These are phyloP conservation scores for Phrixothrix hirtus DNA, from an alignment of 2,888 invertebrate genomes.

Conservation along the genomic window DNA sequence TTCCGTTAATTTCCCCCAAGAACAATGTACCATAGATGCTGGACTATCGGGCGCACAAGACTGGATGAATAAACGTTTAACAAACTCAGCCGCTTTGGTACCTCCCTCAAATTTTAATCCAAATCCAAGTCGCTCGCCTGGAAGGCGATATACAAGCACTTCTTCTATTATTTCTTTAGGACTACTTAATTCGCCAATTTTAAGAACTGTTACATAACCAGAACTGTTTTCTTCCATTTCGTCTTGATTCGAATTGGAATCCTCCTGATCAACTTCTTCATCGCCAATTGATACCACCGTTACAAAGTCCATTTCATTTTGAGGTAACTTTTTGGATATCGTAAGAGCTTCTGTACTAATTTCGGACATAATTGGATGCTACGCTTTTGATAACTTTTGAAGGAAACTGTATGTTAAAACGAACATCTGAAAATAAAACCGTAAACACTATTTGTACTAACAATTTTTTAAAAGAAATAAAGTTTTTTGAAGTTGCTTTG, in stretches of 20 bases:
- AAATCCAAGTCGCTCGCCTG: slow-evolving; percentile 88
- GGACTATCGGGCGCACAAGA: slow-evolving; percentile 88
- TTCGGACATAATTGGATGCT: background rate
- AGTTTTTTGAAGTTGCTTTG: too few relatives aligned
- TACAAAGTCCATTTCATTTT: slow-evolving; percentile 58
- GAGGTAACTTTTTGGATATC: too few relatives aligned
- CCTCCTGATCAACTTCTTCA: slow-evolving; percentile 38
- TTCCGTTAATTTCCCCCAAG: slow-evolving; percentile 82
- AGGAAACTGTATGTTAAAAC: too few relatives aligned
- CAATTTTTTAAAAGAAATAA: too few relatives aligned
- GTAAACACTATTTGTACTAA: too few relatives aligned
- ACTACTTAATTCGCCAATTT: slow-evolving; percentile 58
- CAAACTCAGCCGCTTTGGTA: slow-evolving; percentile 77
- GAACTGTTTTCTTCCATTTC: slow-evolving; percentile 48
- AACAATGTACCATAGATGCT: slow-evolving; percentile 78
- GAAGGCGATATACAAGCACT: slow-evolving; percentile 80
- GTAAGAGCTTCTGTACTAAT: background rate
- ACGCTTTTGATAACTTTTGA: background rate
- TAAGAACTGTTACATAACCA: slow-evolving; percentile 64
- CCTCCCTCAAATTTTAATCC: slow-evolving; percentile 92
- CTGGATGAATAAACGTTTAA: slow-evolving; percentile 82
- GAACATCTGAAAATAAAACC: slow-evolving; percentile 15
- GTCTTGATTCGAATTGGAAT: slow-evolving; percentile 35
- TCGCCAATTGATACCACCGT: slow-evolving; percentile 66
- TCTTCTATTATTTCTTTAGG: slow-evolving; percentile 65